Evolutionary conservation across 2,888 invertebrate species (phyloP), one percentile per base, ranked within the genome.

Genomic region (Cataglyphis rosenhaueri): DNA sequence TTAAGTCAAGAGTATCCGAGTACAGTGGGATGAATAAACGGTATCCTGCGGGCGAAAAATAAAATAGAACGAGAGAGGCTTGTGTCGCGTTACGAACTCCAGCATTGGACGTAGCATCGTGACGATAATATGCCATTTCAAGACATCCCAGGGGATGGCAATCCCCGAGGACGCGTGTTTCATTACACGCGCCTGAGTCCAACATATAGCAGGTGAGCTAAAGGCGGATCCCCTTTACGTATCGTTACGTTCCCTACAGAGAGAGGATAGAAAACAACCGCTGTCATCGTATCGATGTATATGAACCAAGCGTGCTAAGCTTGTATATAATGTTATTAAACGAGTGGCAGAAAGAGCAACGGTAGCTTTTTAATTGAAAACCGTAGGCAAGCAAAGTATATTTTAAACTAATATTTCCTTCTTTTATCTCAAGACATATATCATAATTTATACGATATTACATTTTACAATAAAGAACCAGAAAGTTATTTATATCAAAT

Each of bases 1-100:
- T 81, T 76, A 88, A 88, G 85, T 82, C 82, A 83, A 84, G 81
- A 70, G 84, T 75, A 75, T 82, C 84, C 70, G 61, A 82, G 82
- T 65, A 66, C 61, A 41, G 78, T 38, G 61, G 59, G 57, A 38
- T 41, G 61, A 32, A 66, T 70, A 75, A 61, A 82, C 48, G 18
- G 35, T 12, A 68, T 62, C 61, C 52, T 35, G 10, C 38, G 76
- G 41, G 6, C 10, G 25, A 35, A 52, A 44, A 64, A 81, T 75
- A 55, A 75, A 81, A 75, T 64, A 59, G 52, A 25, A 18, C 32
- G 62, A 55, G 21, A 10, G 62, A 55, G 21, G 10, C 52, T 59
- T 32, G 29, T 78, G 32, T 15, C 25, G 32, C 44, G 57, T 59
- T 41, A 59, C 44, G 3, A 71, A 59, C 71, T 70, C 12, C 44